These are phyloP conservation scores for Rhogogaster chlorosoma DNA, from an alignment of 2,888 invertebrate genomes.

Conservation along the genomic window DNA sequence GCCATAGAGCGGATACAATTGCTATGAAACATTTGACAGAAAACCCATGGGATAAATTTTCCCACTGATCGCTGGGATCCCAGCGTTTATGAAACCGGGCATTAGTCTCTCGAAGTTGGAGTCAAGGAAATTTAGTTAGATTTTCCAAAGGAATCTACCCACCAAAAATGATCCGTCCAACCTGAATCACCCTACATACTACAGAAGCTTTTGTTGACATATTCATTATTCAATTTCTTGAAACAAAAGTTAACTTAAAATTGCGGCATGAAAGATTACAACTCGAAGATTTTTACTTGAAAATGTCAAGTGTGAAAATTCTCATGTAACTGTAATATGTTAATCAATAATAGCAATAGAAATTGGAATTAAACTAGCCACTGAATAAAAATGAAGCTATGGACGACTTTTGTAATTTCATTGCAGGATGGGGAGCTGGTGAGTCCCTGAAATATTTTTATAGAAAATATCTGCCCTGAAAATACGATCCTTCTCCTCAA, in stretches of 20 bases:
- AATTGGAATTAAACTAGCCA: not conserved
- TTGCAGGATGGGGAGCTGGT: constrained; percentile 82
- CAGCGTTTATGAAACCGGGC: no score
- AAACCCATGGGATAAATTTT: no score
- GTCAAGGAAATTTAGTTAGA: no score
- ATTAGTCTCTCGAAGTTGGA: no score
- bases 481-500: not conserved
- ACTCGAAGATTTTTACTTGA: not conserved
- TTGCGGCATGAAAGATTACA: not conserved
- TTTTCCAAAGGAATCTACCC: no score
- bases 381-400: constrained; percentile 27
- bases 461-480: not conserved
- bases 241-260: constrained; percentile 10
- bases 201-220: not conserved
- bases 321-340: not conserved
- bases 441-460: constrained; percentile 62
- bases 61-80: no score
- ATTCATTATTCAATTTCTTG: not conserved
- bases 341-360: not conserved
- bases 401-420: constrained; percentile 75
- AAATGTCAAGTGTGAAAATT: not conserved
- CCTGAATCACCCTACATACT: no score
- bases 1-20: no score
- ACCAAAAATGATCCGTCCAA: no score
- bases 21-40: no score